These are phyloP conservation scores for Ascaphus truei DNA, from an alignment of 2,113 vertebrate species.

Conservation along the genomic window DNA sequence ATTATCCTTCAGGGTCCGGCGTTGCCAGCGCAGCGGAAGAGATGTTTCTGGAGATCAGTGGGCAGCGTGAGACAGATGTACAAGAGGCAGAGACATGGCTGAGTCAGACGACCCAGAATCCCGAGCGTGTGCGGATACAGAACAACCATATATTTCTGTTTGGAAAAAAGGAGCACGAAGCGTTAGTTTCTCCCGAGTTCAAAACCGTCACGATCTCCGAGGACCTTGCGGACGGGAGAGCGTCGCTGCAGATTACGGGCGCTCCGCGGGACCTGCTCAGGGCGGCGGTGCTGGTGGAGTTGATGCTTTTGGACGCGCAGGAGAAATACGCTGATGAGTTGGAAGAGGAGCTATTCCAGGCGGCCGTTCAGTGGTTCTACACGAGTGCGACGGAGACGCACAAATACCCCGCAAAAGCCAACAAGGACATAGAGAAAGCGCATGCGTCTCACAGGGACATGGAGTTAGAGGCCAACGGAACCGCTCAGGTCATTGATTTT, in stretches of 20 bases:
- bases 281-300: constrained; percentile 58
- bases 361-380: constrained; percentile 50
- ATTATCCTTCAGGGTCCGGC: neutral
- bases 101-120: neutral
- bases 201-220: constrained; percentile 48
- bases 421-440: constrained; percentile 37
- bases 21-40: neutral
- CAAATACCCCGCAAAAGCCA: constrained; percentile 2
- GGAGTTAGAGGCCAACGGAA: neutral
- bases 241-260: constrained; percentile 59
- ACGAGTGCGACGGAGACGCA: neutral
- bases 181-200: constrained; percentile 41
- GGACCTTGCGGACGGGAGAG: constrained; percentile 43
- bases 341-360: constrained; percentile 35
- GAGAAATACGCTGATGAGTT: constrained; percentile 47
- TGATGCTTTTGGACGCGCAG: constrained; percentile 64
- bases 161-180: constrained; percentile 50
- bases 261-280: neutral
- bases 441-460: neutral
- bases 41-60: constrained; percentile 48
- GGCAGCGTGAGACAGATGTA: neutral
- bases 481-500: neutral
- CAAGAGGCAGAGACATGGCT: constrained; percentile 66
- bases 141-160: constrained; percentile 73
- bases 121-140: constrained; percentile 28